A percentile compares a stretch with the other conserved stretches of the same genome.
These are phyloP conservation scores for Saturnia pavonia DNA, from an alignment of 2,888 invertebrate genomes.

Conservation along the genomic window DNA sequence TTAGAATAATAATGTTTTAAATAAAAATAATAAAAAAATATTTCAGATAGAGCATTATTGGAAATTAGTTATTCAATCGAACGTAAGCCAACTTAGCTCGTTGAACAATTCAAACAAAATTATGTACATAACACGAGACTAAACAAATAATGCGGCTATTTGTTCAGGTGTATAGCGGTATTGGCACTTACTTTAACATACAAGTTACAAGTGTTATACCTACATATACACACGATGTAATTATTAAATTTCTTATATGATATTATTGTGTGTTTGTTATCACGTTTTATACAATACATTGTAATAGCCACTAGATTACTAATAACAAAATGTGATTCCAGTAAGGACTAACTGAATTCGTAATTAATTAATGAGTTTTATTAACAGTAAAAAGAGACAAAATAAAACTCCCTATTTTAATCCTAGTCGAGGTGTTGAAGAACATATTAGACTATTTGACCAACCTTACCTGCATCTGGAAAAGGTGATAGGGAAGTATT, in stretches of 20 bases:
- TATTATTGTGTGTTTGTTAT: neutral
- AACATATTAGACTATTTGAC: neutral
- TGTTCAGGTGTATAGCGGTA: conserved; percentile 34
- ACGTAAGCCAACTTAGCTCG: conserved; percentile 20
- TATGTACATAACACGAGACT: conserved; percentile 29
- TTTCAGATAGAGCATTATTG: neutral
- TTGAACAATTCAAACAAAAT: conserved; percentile 36
- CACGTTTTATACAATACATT: neutral
- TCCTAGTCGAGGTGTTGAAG: neutral
- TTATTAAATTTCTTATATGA: neutral
- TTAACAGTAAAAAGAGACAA: neutral
- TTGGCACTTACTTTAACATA: conserved; percentile 25
- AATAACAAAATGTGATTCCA: neutral
- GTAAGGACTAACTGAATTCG: neutral
- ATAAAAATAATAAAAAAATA: too few relatives aligned
- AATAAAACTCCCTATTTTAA: neutral
- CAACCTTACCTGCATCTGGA: too few relatives aligned
- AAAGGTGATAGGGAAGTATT: too few relatives aligned
- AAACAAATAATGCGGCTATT: conserved; percentile 32
- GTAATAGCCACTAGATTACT: neutral
- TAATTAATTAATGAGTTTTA: neutral
- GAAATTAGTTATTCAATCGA: conserved; percentile 23
- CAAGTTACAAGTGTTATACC: conserved; percentile 18
- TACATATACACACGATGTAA: conserved; percentile 22
- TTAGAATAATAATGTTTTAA: too few relatives aligned